Evolutionary conservation across 1,140 invertebrate genomes (phyloP), one percentile per base, ranked within the genome.

Genomic region (Hypothenemus hampei): DNA sequence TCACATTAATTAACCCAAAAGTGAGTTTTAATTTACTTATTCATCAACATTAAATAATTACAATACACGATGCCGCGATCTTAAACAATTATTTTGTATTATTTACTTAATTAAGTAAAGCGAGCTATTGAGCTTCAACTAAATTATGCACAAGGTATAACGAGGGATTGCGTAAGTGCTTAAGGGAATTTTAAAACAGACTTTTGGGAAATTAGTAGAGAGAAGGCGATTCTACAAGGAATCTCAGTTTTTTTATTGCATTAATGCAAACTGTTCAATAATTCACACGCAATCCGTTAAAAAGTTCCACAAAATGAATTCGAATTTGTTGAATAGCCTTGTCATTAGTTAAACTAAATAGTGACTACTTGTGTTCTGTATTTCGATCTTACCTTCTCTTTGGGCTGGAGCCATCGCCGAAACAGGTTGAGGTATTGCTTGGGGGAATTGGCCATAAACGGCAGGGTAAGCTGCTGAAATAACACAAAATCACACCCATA

Each of bases 401-500:
- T 93, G 91, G 70, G 87, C 84, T 54, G 89, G 85, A 65, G 90
- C 86, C 72, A 93, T 87, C 65, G 90, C 85, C 66, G 88, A 85
- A 78, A 93, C 85, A 73, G 91, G 89, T 75, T 91, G 90, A 69
- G 89, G 86, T 69, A 95, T 86, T 69, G 91, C 88, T 82, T 95
- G 92, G 76, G 93, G 90, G 78, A 93, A 92, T 82, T 94, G 91
- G 72, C 90, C 87, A 79, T 94, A 95, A 72, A 93, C 89, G 75
- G 91, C 87, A 72, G 92, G 90, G 76, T 93, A 94, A 77, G 91
- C 90, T 86, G 89, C 82, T 81, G 81, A 56, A 76, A 69, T 68
- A 63, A 64, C 83, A 81, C 82, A 72, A 77, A 81, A 77, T 78
- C 72, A 75, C 73, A 74, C 71, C 70, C 67, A 72, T 65, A 70